Base-by-base conservation (phyloP, 2,888 invertebrate species). In the Tiliacea aurago region DNA sequence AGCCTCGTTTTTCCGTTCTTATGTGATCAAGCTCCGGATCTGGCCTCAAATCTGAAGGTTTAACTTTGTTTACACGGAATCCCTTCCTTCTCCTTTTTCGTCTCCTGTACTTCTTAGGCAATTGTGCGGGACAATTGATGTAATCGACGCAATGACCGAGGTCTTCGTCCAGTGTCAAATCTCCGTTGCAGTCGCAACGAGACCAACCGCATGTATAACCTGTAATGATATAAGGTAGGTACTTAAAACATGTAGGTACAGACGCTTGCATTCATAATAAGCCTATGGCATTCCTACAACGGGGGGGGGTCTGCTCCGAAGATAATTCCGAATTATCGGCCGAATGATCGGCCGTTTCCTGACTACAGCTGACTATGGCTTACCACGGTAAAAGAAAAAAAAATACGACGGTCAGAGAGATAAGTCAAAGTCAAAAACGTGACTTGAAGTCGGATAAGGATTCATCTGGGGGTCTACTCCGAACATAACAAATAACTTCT, bases 181-280 rank as follows among this genome's bases (percentile, higher is more conserved):
- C 85, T 0, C 90, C 91, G 69, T 93, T 92, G 84, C 95, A 95
- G 68, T 95, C 95, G 70, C 95, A 95, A 1, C 95, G 89, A 2
- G 95, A 95, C 95, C 95, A 95, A n/a, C 95, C 95, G 74, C 95
- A 95, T 0, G 94, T 94, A 78, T 89, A 94, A 0, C 95, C 95
- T 95, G 84, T 33, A 58, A 64, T 33, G 6, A 33, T 33, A 10
- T 10, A n/a, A 64, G 10, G 20, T 33, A 15, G 15, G n/a, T 59
- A 15, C n/a, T 33, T 20, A 20, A 20, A 37, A 20, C 13, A 33
- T 13, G 11, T 33, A 28, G 63, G 20, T 11, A 28, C 10, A 61
- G 41, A 62, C 1, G 41, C 37, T 41, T 43, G 41, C 23, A 23
- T 18, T 43, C 2, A 43, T 18, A 43, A 23, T 11, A 23, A 2